Evolutionary conservation across 2,888 invertebrate genomes (phyloP).

Genomic region (Hoplodrina ambigua): DNA sequence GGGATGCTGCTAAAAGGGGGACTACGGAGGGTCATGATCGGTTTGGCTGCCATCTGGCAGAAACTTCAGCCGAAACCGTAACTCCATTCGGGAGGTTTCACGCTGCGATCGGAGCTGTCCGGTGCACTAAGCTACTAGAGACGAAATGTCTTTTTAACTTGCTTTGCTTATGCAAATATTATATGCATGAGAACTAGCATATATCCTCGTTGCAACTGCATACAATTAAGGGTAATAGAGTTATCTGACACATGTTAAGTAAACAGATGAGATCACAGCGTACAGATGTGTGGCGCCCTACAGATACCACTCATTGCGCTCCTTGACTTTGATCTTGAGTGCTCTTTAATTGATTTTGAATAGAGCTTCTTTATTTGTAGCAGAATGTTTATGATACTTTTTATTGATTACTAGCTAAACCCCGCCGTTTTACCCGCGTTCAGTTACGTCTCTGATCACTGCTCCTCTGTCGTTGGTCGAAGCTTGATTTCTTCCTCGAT

Average conservation of each 20-base stretch:
- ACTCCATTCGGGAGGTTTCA: no score
- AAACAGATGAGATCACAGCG: conserved; percentile 51
- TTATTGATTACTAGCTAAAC: no score
- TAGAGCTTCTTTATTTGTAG: conserved; percentile 9
- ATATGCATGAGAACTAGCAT: conserved; percentile 23
- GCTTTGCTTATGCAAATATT: conserved; percentile 11
- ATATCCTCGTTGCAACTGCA: conserved; percentile 51
- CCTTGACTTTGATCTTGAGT: conserved; percentile 55
- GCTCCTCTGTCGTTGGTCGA: no score
- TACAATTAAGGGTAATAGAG: conserved; percentile 48
- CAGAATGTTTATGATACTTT: not conserved
- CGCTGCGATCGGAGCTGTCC: no score
- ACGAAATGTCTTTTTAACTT: no score
- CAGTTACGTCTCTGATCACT: no score
- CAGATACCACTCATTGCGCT: conserved; percentile 6
- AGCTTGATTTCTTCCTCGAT: no score
- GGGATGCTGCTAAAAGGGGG: conserved; percentile 5
- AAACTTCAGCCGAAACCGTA: no score
- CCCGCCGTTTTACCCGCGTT: no score
- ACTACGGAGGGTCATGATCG: no score
- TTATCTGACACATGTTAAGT: conserved; percentile 36
- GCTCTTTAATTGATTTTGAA: conserved; percentile 46
- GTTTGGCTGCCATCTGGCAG: no score
- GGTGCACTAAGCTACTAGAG: no score
- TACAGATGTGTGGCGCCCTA: conserved; percentile 31